These are phyloP conservation scores for Cyclina sinensis DNA, from an alignment of 1,140 invertebrate species.

Conservation along the genomic window DNA sequence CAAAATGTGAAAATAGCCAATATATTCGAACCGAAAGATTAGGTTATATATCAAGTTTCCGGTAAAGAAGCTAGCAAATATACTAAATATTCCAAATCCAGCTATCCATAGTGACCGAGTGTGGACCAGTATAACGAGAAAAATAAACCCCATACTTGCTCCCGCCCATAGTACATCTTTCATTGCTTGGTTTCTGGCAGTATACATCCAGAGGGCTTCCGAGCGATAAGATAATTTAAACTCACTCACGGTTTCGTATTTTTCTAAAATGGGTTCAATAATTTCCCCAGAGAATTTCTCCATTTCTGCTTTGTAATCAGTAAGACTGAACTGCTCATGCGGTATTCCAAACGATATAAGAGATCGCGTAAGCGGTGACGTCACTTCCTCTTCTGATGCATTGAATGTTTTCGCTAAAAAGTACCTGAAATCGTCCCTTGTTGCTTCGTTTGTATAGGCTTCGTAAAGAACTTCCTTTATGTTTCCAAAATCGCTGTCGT, in stretches of 20 bases:
- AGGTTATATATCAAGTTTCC: conserved; percentile 76
- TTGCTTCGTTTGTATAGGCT: conserved; percentile 47
- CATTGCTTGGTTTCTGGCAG: conserved; percentile 58
- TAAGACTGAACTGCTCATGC: not conserved
- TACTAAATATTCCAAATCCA: conserved; percentile 67
- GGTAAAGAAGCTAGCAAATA: conserved; percentile 71
- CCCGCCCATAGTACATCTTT: conserved; percentile 72
- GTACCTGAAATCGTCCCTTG: conserved; percentile 36
- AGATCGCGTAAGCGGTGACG: conserved; percentile 11
- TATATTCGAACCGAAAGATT: not conserved
- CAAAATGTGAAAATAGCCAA: conserved; percentile 77
- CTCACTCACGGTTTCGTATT: not conserved
- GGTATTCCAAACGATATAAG: conserved; percentile 9
- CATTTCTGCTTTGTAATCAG: not conserved
- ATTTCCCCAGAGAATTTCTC: not conserved
- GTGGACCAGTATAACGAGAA: conserved; percentile 74
- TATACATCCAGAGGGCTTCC: not conserved
- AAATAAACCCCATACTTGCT: conserved; percentile 76
- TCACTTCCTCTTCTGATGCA: not conserved
- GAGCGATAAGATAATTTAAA: conserved; percentile 12
- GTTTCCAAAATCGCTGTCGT: conserved; percentile 62
- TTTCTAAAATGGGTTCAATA: not conserved
- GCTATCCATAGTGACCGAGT: conserved; percentile 76
- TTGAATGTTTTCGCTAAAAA: conserved; percentile 42
- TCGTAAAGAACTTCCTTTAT: conserved; percentile 54